Percentiles rank a stretch among this genome's conserved stretches.
Conservation (phyloP, 1,140 invertebrate species). For the Saccostrea glomerata region DNA sequence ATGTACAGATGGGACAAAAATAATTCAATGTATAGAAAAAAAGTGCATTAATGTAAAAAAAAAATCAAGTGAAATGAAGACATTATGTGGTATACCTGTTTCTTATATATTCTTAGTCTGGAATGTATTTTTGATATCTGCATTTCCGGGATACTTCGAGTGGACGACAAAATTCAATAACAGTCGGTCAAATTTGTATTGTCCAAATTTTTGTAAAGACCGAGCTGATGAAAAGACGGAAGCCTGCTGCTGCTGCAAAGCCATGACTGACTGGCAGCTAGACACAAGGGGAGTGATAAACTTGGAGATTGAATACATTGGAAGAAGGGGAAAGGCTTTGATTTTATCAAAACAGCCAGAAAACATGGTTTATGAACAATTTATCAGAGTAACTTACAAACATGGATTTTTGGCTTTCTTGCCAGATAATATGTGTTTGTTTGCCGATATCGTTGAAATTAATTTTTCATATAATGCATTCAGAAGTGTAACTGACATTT, state of each 20-base stretch:
- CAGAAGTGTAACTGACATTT: neutral
- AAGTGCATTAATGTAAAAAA: no score
- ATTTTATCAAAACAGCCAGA: neutral
- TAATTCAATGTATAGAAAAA: no score
- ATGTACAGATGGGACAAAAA: no score
- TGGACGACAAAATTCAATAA: neutral
- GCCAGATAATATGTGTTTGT: slow-evolving; percentile 10
- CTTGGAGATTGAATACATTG: neutral
- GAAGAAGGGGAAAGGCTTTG: neutral
- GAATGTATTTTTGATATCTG: neutral
- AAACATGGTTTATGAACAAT: neutral
- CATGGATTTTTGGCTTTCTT: slow-evolving; percentile 25
- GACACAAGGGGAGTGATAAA: neutral
- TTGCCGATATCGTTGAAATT: slow-evolving; percentile 1
- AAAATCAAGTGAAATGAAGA: neutral
- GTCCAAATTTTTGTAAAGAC: neutral
- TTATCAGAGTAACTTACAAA: neutral
- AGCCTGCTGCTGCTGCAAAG: neutral
- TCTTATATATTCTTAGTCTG: neutral
- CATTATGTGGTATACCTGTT: neutral
- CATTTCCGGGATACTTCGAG: neutral
- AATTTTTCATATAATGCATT: neutral
- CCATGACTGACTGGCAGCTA: neutral
- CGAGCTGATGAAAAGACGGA: neutral
- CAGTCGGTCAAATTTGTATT: neutral